Conservation (phyloP, 2,113 vertebrate genomes). For the Rhynchomys soricoides region DNA sequence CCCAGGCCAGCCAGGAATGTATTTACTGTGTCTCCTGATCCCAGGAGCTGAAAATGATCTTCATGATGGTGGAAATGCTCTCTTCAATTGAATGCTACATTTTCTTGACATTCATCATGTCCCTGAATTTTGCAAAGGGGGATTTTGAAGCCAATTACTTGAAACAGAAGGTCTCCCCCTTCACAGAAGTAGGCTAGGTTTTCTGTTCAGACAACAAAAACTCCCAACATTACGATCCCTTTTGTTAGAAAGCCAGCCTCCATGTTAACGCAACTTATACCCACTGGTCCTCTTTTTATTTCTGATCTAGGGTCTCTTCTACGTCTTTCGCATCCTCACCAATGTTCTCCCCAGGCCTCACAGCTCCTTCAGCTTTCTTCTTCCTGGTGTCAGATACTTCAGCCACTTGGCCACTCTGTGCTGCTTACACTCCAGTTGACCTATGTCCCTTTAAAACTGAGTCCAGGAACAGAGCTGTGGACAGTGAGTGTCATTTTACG, state of each 20-base stretch:
- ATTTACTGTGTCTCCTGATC: not conserved
- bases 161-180: not conserved
- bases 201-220: not conserved
- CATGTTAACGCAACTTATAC: not conserved
- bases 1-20: not conserved
- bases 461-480: not conserved
- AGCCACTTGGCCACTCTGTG: not conserved
- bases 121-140: not conserved
- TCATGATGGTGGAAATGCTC: not conserved
- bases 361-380: not conserved
- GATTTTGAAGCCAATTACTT: not conserved
- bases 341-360: not conserved
- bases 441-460: not conserved
- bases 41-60: conserved; percentile 8
- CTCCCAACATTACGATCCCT: not conserved
- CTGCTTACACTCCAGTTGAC: not conserved
- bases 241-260: not conserved
- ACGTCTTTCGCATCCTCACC: conserved; percentile 13
- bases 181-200: not conserved
- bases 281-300: not conserved
- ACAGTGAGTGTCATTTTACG: not conserved
- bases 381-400: not conserved
- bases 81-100: conserved; percentile 7
- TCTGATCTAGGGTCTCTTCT: not conserved
- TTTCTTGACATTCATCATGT: conserved; percentile 24